Evolutionary conservation across 2,888 invertebrate genomes (phyloP).

Genomic region (Scaeva pyrastri): DNA sequence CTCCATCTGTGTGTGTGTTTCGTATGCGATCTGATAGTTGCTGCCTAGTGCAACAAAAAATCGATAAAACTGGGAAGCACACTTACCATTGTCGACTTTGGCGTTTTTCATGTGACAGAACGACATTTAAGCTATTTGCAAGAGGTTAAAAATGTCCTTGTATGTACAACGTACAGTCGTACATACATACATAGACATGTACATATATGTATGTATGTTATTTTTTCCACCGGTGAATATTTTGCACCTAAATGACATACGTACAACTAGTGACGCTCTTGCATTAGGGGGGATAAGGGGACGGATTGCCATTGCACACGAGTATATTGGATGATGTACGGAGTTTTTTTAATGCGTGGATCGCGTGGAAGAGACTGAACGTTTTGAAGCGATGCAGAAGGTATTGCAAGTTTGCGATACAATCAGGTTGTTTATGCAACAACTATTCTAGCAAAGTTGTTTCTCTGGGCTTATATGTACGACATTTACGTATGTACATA

Average conservation of each 20-base stretch:
- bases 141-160: conserved; percentile 70
- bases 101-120: conserved; percentile 61
- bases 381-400: conserved; percentile 16
- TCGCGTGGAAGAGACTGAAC: conserved; percentile 62
- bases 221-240: conserved; percentile 44
- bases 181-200: not conserved
- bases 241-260: conserved; percentile 66
- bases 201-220: no score
- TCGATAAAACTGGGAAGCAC: conserved; percentile 70
- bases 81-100: conserved; percentile 66
- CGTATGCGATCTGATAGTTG: conserved; percentile 14
- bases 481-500: no score
- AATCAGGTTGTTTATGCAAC: conserved; percentile 44
- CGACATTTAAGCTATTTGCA: conserved; percentile 69
- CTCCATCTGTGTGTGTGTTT: conserved; percentile 9
- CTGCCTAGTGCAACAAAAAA: conserved; percentile 55
- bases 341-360: conserved; percentile 69
- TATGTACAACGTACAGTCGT: conserved; percentile 17
- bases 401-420: conserved; percentile 41
- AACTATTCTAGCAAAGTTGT: conserved; percentile 23
- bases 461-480: not conserved
- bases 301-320: no score
- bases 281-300: conserved; percentile 48
- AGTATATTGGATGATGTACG: conserved; percentile 54
- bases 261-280: conserved; percentile 27